Conservation (phyloP, 2,797 vertebrate genomes). For the Lophotriccus pileatus region DNA sequence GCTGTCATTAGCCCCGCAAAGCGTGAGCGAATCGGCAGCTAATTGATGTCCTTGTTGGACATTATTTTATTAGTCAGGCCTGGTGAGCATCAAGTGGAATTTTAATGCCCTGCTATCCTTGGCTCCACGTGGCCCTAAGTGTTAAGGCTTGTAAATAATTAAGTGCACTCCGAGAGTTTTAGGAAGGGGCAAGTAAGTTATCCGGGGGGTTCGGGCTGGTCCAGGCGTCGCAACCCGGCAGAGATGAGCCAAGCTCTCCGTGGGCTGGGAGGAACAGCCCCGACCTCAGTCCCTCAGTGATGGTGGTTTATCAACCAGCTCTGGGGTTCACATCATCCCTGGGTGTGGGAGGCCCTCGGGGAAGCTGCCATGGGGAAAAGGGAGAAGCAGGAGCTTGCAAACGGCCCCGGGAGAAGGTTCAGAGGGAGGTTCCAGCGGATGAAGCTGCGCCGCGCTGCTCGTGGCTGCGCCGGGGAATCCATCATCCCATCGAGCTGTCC, state of each 20-base stretch:
- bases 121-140: neutral
- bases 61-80: conserved; percentile 69
- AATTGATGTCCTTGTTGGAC: conserved; percentile 66
- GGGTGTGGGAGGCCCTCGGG: neutral
- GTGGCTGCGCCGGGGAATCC: neutral
- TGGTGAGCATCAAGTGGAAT: conserved; percentile 63
- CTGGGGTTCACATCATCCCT: neutral
- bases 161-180: neutral
- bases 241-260: neutral
- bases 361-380: neutral
- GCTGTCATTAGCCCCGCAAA: conserved; percentile 50
- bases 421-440: neutral
- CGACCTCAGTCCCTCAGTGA: fast-evolving
- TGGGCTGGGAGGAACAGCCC: neutral
- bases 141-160: conserved; percentile 40
- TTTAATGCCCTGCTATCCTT: conserved; percentile 30
- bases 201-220: neutral
- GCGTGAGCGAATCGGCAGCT: conserved; percentile 24
- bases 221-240: neutral
- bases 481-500: neutral
- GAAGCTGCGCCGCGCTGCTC: neutral
- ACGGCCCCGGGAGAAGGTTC: neutral
- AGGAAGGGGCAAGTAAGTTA: neutral
- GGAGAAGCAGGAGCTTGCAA: neutral
- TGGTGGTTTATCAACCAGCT: neutral